Evolutionary conservation across 2,797 vertebrate species (phyloP).

Genomic region (Alosa sapidissima): DNA sequence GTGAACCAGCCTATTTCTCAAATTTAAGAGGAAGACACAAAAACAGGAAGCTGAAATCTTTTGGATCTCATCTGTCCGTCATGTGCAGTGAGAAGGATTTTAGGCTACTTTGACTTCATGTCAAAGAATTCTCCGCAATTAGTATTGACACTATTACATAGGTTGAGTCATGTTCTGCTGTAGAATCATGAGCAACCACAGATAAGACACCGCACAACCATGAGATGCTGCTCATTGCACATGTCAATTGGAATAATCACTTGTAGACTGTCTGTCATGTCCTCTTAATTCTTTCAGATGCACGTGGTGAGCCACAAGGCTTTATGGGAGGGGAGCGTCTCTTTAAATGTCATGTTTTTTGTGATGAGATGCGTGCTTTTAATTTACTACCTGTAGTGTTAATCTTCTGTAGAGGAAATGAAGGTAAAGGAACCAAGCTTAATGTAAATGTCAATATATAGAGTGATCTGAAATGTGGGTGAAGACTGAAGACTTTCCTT

Average conservation of each 20-base stretch:
- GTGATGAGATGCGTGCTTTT: slow-evolving; percentile 23
- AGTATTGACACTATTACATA: not conserved
- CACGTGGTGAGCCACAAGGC: slow-evolving; percentile 48
- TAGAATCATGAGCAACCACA: slow-evolving; percentile 49
- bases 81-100: not conserved
- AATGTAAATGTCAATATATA: not conserved
- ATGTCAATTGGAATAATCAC: slow-evolving; percentile 63
- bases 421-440: not conserved
- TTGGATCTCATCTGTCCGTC: not conserved
- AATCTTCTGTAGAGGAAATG: not conserved
- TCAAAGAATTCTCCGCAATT: not conserved
- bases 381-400: not conserved
- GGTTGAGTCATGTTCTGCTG: not conserved
- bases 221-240: slow-evolving; percentile 47
- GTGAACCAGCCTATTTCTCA: not conserved
- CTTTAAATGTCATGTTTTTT: slow-evolving; percentile 31
- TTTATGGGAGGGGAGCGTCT: slow-evolving; percentile 43
- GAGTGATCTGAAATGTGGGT: too few species aligned
- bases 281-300: slow-evolving; percentile 51
- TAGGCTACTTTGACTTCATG: not conserved
- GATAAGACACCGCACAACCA: slow-evolving; percentile 51
- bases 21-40: not conserved
- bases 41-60: not conserved
- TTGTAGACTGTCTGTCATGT: slow-evolving; percentile 55
- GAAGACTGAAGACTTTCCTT: too few species aligned